Conservation (phyloP, 2,797 vertebrate species). For the Chrysocyon brachyurus region DNA sequence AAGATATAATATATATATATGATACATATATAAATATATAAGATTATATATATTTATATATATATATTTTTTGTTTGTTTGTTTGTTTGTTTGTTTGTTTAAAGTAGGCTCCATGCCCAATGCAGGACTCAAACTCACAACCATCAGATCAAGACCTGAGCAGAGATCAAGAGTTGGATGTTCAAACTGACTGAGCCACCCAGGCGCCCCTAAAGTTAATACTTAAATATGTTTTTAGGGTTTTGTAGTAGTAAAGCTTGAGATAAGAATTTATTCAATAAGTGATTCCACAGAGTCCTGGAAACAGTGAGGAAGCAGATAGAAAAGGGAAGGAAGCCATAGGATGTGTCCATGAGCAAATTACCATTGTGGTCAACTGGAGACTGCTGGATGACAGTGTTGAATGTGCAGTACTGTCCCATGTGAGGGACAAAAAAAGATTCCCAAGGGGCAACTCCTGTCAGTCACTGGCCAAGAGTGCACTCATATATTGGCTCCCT, state of each 20-base stretch:
- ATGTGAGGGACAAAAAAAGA: not conserved
- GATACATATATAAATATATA: no score
- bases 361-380: not conserved
- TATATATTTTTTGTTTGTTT: no score
- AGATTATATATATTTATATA: no score
- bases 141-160: not conserved
- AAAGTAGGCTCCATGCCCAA: not conserved
- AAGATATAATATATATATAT: not conserved
- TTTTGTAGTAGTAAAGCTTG: conserved; percentile 70
- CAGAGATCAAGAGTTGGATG: not conserved
- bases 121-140: not conserved
- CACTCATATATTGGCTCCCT: not conserved
- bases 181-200: not conserved
- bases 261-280: conserved; percentile 22
- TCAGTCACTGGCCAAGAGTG: not conserved
- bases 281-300: not conserved
- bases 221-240: conserved; percentile 34
- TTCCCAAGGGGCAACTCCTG: not conserved
- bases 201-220: not conserved
- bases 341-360: not conserved
- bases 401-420: not conserved
- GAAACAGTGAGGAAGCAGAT: not conserved
- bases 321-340: not conserved
- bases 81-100: no score
- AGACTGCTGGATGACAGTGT: not conserved